Percentiles rank a stretch among this genome's conserved stretches.
Evolutionary conservation across 2,113 vertebrate genomes (phyloP).

Genomic region (Onychorhynchus coronatus): DNA sequence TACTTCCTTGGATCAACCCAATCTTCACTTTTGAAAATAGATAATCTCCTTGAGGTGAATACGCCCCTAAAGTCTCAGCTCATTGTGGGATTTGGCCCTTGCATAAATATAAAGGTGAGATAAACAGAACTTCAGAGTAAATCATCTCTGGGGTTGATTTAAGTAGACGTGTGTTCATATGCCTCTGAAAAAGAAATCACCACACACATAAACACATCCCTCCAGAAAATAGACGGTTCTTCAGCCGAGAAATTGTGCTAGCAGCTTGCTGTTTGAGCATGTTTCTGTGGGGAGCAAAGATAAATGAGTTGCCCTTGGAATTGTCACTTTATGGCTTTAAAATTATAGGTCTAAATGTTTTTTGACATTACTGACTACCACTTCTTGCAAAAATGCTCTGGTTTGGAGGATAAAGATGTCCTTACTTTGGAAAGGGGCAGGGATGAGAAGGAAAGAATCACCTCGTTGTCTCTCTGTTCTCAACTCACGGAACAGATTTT

Average conservation of each 20-base stretch:
- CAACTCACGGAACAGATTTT: not conserved
- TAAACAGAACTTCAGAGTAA: not conserved
- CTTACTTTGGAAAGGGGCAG: not conserved
- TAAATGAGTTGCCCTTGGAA: not conserved
- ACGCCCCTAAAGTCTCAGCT: not conserved
- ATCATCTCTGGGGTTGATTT: accelerated
- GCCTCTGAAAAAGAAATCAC: not conserved
- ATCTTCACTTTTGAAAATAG: not conserved
- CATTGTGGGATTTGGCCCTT: not conserved
- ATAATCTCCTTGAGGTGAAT: not conserved
- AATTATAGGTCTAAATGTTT: not conserved
- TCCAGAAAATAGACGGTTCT: not conserved
- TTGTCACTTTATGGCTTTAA: not conserved
- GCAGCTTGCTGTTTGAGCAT: accelerated
- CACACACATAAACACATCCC: not conserved
- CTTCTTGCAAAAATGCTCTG: not conserved
- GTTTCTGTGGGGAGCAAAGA: not conserved
- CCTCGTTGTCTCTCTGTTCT: not conserved
- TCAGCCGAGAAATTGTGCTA: not conserved
- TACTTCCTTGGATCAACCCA: not conserved
- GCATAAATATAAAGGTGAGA: accelerated
- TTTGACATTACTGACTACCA: not conserved
- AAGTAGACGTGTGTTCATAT: not conserved
- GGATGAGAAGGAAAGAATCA: not conserved
- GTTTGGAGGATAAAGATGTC: not conserved